Evolutionary conservation across 2,888 invertebrate genomes (phyloP).

Genomic region (Prionchulus punctatus): DNA sequence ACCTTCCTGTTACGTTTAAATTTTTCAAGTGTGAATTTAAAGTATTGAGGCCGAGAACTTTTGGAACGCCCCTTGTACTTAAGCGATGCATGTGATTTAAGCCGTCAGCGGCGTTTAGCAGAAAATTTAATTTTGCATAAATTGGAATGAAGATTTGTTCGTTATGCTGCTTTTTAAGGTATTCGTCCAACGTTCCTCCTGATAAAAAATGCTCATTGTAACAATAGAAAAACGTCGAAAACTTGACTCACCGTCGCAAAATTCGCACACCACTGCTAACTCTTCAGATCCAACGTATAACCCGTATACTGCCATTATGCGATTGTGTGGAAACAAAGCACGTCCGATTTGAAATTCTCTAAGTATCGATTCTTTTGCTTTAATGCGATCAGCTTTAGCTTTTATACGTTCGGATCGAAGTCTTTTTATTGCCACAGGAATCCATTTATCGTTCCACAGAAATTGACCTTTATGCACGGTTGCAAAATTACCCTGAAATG

Average conservation of each 20-base stretch:
- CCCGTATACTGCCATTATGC: neutral
- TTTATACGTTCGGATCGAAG: neutral
- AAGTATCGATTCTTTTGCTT: neutral
- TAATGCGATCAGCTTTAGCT: neutral
- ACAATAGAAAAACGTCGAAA: neutral
- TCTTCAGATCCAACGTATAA: neutral
- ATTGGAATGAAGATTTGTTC: neutral
- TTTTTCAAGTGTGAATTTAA: too few species aligned
- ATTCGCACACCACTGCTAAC: neutral
- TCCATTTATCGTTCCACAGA: neutral
- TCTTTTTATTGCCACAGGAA: neutral
- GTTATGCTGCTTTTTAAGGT: too few species aligned
- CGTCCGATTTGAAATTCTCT: neutral
- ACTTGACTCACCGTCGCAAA: slow-evolving; percentile 2
- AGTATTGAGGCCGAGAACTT: too few species aligned
- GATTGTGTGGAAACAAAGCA: neutral
- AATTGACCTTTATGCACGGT: neutral
- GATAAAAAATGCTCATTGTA: neutral
- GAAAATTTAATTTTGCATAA: neutral
- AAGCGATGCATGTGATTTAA: neutral
- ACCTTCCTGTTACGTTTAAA: too few species aligned
- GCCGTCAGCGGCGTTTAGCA: neutral
- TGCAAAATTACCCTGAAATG: slow-evolving; percentile 1
- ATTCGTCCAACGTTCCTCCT: too few species aligned
- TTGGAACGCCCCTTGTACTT: too few species aligned